Conservation (phyloP, 2,797 vertebrate species). For the Enteromius paludinosus region DNA sequence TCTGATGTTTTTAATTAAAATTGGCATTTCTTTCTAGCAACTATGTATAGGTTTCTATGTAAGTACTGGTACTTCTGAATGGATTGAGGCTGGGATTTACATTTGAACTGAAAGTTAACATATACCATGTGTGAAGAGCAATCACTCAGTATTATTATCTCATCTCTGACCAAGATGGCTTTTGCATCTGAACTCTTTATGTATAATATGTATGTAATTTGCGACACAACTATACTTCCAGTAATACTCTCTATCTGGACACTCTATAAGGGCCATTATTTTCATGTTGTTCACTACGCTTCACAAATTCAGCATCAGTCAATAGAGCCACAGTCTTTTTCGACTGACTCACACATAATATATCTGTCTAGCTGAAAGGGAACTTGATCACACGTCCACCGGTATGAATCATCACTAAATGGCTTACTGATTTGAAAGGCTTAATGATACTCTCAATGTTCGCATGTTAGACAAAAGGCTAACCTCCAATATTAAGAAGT, state of each 20-base stretch:
- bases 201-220: not conserved
- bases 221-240: not conserved
- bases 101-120: too few relatives aligned
- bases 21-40: too few relatives aligned
- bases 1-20: too few relatives aligned
- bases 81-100: too few relatives aligned
- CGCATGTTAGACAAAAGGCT: conserved; percentile 31
- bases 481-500: conserved; percentile 25
- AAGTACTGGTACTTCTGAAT: too few relatives aligned
- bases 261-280: not conserved
- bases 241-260: not conserved
- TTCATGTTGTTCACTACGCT: not conserved
- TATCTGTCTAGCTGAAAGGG: conserved; percentile 40
- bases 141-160: too few relatives aligned
- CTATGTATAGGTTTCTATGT: too few relatives aligned
- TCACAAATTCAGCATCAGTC: not conserved
- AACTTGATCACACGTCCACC: conserved; percentile 19
- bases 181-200: too few relatives aligned
- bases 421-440: conserved; percentile 40
- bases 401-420: conserved; percentile 46
- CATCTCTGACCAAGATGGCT: too few relatives aligned
- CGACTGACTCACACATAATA: conserved; percentile 33
- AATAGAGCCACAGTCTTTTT: conserved; percentile 7
- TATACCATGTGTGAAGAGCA: too few relatives aligned
- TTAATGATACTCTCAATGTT: conserved; percentile 41